Evolutionary conservation across 2,113 vertebrate genomes (phyloP).

Genomic region (Dromaius novaehollandiae): DNA sequence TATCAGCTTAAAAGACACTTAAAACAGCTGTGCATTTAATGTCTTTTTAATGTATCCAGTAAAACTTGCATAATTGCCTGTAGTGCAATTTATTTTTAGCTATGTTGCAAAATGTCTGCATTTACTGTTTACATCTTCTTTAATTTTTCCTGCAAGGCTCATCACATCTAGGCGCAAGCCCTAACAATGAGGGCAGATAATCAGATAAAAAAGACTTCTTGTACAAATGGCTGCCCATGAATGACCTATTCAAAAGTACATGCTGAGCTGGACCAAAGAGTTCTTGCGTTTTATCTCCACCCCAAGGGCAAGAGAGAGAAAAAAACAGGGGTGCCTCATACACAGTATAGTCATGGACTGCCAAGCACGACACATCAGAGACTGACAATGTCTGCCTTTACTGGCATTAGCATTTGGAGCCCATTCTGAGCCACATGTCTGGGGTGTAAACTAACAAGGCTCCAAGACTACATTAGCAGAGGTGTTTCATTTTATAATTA

Average conservation of each 20-base stretch:
- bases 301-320: slow-evolving; percentile 45
- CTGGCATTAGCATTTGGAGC: slow-evolving; percentile 57
- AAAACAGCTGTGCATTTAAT: slow-evolving; percentile 86
- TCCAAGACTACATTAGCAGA: slow-evolving; percentile 63
- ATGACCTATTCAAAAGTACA: slow-evolving; percentile 62
- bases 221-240: slow-evolving; percentile 67
- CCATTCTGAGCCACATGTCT: slow-evolving; percentile 50
- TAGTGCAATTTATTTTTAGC: slow-evolving; percentile 87
- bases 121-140: slow-evolving; percentile 85
- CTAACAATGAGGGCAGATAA: slow-evolving; percentile 68
- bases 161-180: slow-evolving; percentile 67
- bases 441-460: slow-evolving; percentile 63
- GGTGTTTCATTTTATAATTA: slow-evolving; percentile 79
- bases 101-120: slow-evolving; percentile 85
- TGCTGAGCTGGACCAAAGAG: slow-evolving; percentile 43
- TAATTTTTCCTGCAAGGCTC: slow-evolving; percentile 84
- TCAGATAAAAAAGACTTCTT: slow-evolving; percentile 61
- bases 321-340: not conserved
- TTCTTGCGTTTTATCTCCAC: slow-evolving; percentile 43
- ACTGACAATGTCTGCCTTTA: not conserved
- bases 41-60: slow-evolving; percentile 87
- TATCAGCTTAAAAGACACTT: slow-evolving; percentile 88
- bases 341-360: not conserved
- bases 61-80: slow-evolving; percentile 88
- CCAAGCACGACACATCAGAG: not conserved